Conservation (phyloP, 53 echinoderm and acorn worm genomes). For the Paracentrotus lividus region DNA sequence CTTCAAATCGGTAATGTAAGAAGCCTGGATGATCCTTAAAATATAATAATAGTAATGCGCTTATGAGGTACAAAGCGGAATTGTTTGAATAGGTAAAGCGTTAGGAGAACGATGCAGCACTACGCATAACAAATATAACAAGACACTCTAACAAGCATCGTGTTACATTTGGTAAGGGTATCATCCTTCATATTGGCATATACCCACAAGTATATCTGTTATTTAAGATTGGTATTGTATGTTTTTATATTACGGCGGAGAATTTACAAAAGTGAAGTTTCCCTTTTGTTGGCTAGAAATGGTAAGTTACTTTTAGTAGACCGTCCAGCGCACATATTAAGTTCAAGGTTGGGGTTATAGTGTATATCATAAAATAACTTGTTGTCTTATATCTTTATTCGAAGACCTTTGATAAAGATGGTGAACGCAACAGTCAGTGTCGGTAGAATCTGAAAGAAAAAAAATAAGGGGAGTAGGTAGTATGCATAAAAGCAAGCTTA, state of each 20-base stretch:
- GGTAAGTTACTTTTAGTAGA: not conserved
- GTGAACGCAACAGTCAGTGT: no score
- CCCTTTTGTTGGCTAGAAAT: conserved; percentile 29
- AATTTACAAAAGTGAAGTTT: not conserved
- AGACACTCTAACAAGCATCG: conserved; percentile 41
- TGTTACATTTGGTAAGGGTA: conserved; percentile 30
- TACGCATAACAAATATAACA: conserved; percentile 59
- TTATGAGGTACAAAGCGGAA: conserved; percentile 61
- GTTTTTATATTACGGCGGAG: conserved; percentile 25
- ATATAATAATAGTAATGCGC: conserved; percentile 71
- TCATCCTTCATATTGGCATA: conserved; percentile 55
- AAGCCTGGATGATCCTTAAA: conserved; percentile 71
- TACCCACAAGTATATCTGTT: conserved; percentile 48
- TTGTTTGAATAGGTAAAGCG: conserved; percentile 49
- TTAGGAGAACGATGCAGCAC: conserved; percentile 39
- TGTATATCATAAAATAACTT: not conserved
- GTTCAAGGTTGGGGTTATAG: not conserved
- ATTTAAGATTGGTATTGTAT: not conserved
- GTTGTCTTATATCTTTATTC: no score
- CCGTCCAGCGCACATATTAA: not conserved
- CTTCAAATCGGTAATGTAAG: conserved; percentile 70
- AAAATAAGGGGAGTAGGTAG: no score
- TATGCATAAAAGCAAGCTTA: no score
- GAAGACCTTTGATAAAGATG: no score
- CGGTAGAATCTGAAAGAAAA: no score